Evolutionary conservation across 2,113 vertebrate species (phyloP), one percentile per base, ranked within the genome.

Genomic region (Pelecanus crispus): DNA sequence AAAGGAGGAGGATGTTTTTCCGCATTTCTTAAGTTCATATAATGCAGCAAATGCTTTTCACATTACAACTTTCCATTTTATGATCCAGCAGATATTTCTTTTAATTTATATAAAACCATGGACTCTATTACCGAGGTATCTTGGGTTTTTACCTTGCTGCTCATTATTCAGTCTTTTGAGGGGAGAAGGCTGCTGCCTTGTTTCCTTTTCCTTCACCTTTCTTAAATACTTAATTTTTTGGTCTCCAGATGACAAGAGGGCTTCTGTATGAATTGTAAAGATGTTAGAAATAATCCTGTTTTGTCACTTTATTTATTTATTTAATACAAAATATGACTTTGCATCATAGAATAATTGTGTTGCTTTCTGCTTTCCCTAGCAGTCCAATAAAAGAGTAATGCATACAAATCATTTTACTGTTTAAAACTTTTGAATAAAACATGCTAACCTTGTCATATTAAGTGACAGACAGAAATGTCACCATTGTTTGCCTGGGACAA

Each of bases 401-500:
- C 95, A 97, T 96, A 98, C 67, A 97, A 98, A 98, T 97, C 49
- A 96, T 98, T 96, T 97, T 91, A 92, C 88, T 97, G 86, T 97
- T 98, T 97, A 97, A 97, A 98, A 97, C 74, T 98, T 98, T 97
- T 98, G 97, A 98, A 98, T 98, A 98, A 98, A 98, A 98, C 98
- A 98, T 98, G 94, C 32, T 98, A 98, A 98, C 97, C 98, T 98
- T 98, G 98, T 98, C 97, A 98, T 98, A 97, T 94, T 97, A 98
- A 98, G 94, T 98, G 97, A 98, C 98, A 98, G 98, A 98, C 96
- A 98, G 97, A 98, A 98, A 98, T 98, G 97, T 98, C 98, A 98
- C 97, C 90, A 97, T 96, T 98, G 97, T 98, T 98, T 98, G 95
- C 95, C 94, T 97, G 92, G 93, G 97, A 98, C 97, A 98, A 98